Base-by-base conservation (phyloP, 2,797 vertebrate species). In the Diglossa cyanea region DNA sequence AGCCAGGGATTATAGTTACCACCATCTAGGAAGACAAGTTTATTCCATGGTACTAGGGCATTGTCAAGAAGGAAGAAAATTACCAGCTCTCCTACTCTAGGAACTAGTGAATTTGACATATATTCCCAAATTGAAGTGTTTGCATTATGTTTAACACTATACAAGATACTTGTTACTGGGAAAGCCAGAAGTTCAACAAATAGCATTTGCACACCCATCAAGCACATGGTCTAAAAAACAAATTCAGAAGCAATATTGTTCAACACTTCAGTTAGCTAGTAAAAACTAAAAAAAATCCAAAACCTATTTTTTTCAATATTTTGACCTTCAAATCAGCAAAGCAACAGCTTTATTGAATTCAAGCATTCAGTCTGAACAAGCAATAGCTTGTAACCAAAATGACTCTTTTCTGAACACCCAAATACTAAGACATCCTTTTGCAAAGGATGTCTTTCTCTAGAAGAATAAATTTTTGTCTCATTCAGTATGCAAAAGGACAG, bases 221-320 rank as follows among this genome's bases (percentile, higher is more conserved):
- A 94, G 72, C 94, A 96, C 94, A 96, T 74, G 78, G 65, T 54
- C 61, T 90, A 31, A 77, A 83, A 88, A 93, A 74, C 35, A 94
- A 87, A 93, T 71, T 83, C 42, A 61, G 81, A 85, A 67, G 65
- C 65, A 88, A 35, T 30, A 37, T 28, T 42, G 26, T 26, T 93
- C 61, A 91, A 65, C 78, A 60, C 26, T 91, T 75, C 47, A 71
- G 39, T 50, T 45, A 60, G 26, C 50, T 37, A 89, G 48, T 20
- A 44, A 18, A 63, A 84, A 58, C 35, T n/a, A 71, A 40, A n/a
- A 37, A 35, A 35, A 47, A 3, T 4, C 30, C 0, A 0, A 53
- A 53, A 62, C 11, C 31, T 28, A 31, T 45, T 80, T 77, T 91
- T 77, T 62, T 68, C 60, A 70, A 3, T 73, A 88, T 70, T 92